Conservation (phyloP, 1,140 invertebrate species). For the Drosophila sp. region DNA sequence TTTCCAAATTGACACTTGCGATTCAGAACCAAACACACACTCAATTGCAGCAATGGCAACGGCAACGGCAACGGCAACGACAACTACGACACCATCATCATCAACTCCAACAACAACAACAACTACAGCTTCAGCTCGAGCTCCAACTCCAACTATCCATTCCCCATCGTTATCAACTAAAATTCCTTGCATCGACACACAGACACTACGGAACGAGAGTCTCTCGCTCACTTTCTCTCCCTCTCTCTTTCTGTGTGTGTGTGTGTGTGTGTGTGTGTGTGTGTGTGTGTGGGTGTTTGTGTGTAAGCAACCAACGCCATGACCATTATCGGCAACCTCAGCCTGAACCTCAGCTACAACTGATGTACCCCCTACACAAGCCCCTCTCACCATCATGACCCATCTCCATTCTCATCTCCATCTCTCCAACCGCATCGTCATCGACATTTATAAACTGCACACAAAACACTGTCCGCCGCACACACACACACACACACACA, state of each 20-base stretch:
- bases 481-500: conserved; percentile 11
- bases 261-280: neutral
- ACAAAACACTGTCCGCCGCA: conserved; percentile 68
- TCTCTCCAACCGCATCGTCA: conserved; percentile 41
- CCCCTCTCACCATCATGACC: neutral
- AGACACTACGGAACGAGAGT: conserved; percentile 16
- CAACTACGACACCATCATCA: conserved; percentile 17
- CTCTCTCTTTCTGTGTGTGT: neutral
- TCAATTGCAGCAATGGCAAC: conserved; percentile 61
- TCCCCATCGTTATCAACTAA: conserved; percentile 68
- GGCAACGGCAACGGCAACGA: conserved; percentile 30
- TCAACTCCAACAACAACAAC: conserved; percentile 4
- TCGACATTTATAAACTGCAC: conserved; percentile 78
- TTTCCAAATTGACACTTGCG: conserved; percentile 78
- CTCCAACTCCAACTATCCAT: conserved; percentile 38
- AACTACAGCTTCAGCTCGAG: conserved; percentile 9
- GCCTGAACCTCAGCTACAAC: conserved; percentile 34
- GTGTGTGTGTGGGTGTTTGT: neutral
- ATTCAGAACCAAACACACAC: conserved; percentile 77
- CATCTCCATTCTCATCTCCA: conserved; percentile 11
- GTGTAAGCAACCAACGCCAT: conserved; percentile 36
- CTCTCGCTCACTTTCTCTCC: neutral
- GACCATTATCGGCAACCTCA: conserved; percentile 65
- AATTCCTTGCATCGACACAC: conserved; percentile 75
- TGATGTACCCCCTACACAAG: neutral